A percentile compares a stretch with the other conserved stretches of the same genome.
These are phyloP conservation scores for Herpailurus yagouaroundi DNA, from an alignment of 2,113 vertebrate genomes.

Conservation along the genomic window DNA sequence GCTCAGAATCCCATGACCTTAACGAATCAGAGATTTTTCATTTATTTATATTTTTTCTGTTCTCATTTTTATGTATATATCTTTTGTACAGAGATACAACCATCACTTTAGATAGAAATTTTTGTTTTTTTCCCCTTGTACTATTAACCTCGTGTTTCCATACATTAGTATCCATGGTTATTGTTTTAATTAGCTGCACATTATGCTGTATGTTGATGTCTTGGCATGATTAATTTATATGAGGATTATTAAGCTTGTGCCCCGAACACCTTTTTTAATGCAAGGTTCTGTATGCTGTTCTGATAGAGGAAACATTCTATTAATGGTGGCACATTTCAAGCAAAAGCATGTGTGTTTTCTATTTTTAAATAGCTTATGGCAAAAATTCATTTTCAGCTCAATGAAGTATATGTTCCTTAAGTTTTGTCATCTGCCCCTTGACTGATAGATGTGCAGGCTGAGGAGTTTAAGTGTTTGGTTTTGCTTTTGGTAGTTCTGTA, in stretches of 20 bases:
- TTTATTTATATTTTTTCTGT: conserved; percentile 31
- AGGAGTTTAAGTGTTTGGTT: conserved; percentile 63
- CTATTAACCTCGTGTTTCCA: conserved; percentile 40
- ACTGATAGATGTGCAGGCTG: conserved; percentile 38
- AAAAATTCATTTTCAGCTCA: conserved; percentile 57
- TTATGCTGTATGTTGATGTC: conserved; percentile 34
- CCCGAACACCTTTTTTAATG: conserved; percentile 44
- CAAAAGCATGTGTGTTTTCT: conserved; percentile 55
- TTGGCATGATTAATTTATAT: conserved; percentile 62
- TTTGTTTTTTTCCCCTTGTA: neutral
- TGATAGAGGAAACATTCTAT: conserved; percentile 39
- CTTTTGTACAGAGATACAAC: neutral
- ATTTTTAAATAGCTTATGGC: conserved; percentile 59
- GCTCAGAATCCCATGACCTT: neutral
- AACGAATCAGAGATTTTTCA: conserved; percentile 5
- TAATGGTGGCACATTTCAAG: conserved; percentile 50
- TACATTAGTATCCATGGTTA: conserved; percentile 35
- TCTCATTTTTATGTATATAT: conserved; percentile 33
- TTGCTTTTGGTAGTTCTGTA: conserved; percentile 63
- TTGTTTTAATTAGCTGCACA: conserved; percentile 54
- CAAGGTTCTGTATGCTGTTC: conserved; percentile 50
- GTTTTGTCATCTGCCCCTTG: conserved; percentile 62
- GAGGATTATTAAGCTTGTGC: neutral
- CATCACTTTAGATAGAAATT: conserved; percentile 2
- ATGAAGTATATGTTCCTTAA: conserved; percentile 75